Percentiles rank a stretch among this genome's conserved stretches.
Conservation (phyloP, 2,797 vertebrate genomes). For the Enteromius anoplus region DNA sequence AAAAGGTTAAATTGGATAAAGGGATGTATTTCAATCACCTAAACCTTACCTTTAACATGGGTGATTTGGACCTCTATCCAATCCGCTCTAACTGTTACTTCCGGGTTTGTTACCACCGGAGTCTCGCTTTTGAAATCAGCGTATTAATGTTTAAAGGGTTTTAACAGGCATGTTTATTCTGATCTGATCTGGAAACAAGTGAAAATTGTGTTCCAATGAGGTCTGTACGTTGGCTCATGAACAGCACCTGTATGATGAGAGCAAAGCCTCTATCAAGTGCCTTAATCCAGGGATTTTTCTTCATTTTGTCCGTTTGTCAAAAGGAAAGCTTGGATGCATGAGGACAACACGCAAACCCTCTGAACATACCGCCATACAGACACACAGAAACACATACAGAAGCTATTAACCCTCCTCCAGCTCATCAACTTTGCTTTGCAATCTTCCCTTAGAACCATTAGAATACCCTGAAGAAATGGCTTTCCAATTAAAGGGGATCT, state of each 20-base stretch:
- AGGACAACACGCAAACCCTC: conserved; percentile 40
- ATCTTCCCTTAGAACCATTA: conserved; percentile 99
- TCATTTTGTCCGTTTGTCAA: conserved; percentile 86
- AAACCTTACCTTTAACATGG: too few relatives aligned
- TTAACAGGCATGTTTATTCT: background rate
- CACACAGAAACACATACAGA: conserved; percentile 75
- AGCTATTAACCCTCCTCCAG: conserved; percentile 96
- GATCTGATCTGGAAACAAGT: background rate
- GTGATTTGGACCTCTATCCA: too few relatives aligned
- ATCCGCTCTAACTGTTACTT: too few relatives aligned
- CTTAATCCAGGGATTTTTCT: conserved; percentile 83
- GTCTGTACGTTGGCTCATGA: background rate
- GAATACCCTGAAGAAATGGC: conserved; percentile 99
- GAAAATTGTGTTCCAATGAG: background rate
- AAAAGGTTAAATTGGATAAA: too few relatives aligned
- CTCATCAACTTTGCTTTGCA: conserved; percentile 99
- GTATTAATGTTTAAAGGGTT: background rate
- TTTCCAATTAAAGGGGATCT: conserved; percentile 99
- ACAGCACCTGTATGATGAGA: conserved; percentile 53
- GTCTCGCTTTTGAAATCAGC: too few relatives aligned
- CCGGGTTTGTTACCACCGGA: too few relatives aligned
- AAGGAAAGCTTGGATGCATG: conserved; percentile 79
- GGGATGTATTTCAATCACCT: too few relatives aligned
- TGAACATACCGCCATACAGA: conserved; percentile 63
- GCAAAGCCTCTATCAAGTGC: conserved; percentile 73